Evolutionary conservation across 2,888 invertebrate genomes (phyloP).

Genomic region (Cephonodes hylas): DNA sequence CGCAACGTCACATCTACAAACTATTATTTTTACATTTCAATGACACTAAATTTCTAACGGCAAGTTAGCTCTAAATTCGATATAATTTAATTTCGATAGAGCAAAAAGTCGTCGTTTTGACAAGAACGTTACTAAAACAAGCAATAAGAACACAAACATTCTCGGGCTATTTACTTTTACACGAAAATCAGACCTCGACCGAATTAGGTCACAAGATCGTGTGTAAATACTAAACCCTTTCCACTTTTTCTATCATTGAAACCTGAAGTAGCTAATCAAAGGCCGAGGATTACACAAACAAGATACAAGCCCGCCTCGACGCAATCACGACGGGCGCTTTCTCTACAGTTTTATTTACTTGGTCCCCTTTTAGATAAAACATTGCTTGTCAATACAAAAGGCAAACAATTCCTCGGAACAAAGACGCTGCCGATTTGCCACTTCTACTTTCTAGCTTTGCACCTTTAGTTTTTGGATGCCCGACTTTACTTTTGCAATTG

Average conservation of each 20-base stretch:
- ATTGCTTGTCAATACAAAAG: constrained; percentile 71
- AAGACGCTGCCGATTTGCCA: constrained; percentile 47
- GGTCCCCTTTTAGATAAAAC: constrained; percentile 64
- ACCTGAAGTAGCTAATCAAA: constrained; percentile 62
- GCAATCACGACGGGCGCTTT: constrained; percentile 61
- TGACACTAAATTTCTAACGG: too few species aligned
- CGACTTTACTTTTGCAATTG: constrained; percentile 26
- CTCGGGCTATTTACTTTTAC: constrained; percentile 12
- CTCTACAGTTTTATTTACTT: constrained; percentile 54
- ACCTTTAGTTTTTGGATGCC: constrained; percentile 26
- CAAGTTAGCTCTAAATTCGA: too few species aligned
- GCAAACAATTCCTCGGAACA: constrained; percentile 60
- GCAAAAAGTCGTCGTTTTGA: neutral
- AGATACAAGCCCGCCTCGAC: constrained; percentile 52
- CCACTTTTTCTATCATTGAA: constrained; percentile 29
- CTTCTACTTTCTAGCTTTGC: constrained; percentile 42
- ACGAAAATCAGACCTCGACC: neutral
- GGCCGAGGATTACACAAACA: constrained; percentile 60
- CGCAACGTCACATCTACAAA: too few species aligned
- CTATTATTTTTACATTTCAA: too few species aligned
- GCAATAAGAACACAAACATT: constrained; percentile 21
- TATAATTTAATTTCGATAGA: too few species aligned
- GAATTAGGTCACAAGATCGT: constrained; percentile 7
- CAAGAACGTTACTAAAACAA: constrained; percentile 1
- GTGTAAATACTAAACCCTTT: constrained; percentile 14